These are phyloP conservation scores for Anomalospiza imberbis DNA, from an alignment of 2,797 vertebrate species.

Conservation along the genomic window DNA sequence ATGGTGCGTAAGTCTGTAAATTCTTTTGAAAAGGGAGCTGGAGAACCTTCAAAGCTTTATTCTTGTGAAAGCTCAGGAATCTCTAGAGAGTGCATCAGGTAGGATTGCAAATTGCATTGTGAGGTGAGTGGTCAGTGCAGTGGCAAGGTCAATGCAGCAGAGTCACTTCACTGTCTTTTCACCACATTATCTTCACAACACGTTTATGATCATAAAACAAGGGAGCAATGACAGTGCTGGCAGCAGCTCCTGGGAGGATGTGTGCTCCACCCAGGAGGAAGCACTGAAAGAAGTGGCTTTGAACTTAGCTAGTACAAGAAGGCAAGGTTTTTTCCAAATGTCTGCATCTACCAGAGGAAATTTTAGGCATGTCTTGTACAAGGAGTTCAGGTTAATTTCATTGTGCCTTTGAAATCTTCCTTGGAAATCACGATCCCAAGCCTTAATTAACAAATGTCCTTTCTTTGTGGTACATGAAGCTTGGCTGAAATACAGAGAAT, in stretches of 20 bases:
- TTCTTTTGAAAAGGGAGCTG: background rate
- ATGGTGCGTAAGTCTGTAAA: background rate
- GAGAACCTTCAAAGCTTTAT: background rate
- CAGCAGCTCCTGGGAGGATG: background rate
- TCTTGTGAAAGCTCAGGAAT: background rate
- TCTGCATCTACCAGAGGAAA: background rate
- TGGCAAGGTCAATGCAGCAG: background rate
- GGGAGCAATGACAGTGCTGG: background rate
- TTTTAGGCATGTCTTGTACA: background rate
- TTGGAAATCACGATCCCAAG: background rate
- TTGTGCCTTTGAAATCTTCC: background rate
- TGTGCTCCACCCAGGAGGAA: constrained; percentile 12
- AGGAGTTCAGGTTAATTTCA: background rate
- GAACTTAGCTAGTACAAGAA: background rate
- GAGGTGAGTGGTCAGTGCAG: background rate
- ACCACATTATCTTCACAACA: background rate
- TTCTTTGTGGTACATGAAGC: background rate
- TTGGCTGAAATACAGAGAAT: background rate
- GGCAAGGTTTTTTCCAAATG: background rate
- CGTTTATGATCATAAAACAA: background rate
- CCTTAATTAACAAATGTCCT: background rate
- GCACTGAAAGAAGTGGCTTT: background rate
- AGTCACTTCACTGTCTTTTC: background rate
- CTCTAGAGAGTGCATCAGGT: background rate
- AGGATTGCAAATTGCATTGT: background rate